Percentiles rank a stretch among this genome's conserved stretches.
Evolutionary conservation across 2,797 vertebrate species (phyloP).

Genomic region (Chromobotia macracanthus): DNA sequence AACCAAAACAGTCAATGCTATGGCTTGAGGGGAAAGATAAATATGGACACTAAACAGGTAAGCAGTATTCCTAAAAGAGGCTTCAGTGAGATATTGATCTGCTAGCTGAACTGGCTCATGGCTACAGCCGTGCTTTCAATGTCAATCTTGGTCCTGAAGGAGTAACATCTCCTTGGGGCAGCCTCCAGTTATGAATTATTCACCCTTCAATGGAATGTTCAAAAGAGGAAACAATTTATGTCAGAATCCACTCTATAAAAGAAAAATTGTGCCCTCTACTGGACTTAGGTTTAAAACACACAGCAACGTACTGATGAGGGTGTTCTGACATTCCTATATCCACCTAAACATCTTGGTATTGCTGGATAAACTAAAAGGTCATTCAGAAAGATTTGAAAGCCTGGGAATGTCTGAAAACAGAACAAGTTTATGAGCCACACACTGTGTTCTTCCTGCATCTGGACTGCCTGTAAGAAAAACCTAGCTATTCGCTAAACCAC

Average conservation of each 20-base stretch:
- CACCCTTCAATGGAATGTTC: constrained; percentile 50
- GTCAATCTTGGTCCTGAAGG: constrained; percentile 12
- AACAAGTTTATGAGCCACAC: not conserved
- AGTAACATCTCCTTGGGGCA: constrained; percentile 19
- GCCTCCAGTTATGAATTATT: constrained; percentile 54
- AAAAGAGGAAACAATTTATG: not conserved
- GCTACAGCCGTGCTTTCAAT: constrained; percentile 1
- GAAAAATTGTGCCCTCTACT: constrained; percentile 63
- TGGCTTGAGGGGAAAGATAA: not conserved
- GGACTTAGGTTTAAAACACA: constrained; percentile 43
- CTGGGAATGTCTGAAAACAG: constrained; percentile 26
- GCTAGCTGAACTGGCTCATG: not conserved
- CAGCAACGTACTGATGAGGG: not conserved
- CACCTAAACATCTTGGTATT: not conserved
- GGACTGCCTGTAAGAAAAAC: constrained; percentile 22
- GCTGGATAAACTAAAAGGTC: not conserved
- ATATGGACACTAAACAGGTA: constrained; percentile 4
- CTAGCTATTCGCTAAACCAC: constrained; percentile 65
- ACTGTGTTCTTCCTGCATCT: constrained; percentile 9
- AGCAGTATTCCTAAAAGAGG: not conserved
- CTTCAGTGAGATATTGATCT: not conserved
- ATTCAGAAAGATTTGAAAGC: not conserved
- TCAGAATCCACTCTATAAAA: not conserved
- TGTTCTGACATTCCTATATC: not conserved
- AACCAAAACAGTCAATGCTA: not conserved